Evolutionary conservation across 2,888 invertebrate genomes (phyloP).

Genomic region (Blomia tropicalis): DNA sequence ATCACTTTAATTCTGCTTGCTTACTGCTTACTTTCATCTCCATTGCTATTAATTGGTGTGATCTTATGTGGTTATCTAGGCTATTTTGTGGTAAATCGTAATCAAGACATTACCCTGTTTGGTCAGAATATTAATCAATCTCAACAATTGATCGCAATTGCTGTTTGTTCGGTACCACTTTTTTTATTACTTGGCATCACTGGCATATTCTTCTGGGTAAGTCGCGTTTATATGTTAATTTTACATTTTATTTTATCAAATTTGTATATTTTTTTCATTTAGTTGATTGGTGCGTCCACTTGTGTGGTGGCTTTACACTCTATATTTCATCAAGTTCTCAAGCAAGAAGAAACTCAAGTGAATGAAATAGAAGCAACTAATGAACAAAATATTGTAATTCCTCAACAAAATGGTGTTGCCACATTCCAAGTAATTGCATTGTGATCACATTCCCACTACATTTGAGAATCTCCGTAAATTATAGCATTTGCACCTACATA

Average conservation of each 20-base stretch:
- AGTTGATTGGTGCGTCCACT: slow-evolving; percentile 2
- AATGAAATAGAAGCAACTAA: not conserved
- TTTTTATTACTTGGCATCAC: slow-evolving; percentile 2
- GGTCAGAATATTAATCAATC: not conserved
- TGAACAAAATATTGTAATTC: not conserved
- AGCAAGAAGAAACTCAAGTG: not conserved
- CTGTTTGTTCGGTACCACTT: not conserved
- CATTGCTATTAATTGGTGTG: not conserved
- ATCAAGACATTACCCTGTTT: not conserved
- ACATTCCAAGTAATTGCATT: not conserved
- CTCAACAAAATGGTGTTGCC: not conserved
- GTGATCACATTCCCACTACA: not conserved
- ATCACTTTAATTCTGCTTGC: not conserved
- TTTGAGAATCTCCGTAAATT: too few relatives aligned
- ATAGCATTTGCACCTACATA: too few relatives aligned
- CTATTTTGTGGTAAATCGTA: not conserved
- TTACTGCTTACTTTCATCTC: slow-evolving; percentile 3
- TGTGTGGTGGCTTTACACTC: not conserved
- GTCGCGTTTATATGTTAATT: not conserved
- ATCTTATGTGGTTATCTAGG: not conserved
- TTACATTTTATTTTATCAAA: not conserved
- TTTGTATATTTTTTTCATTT: not conserved
- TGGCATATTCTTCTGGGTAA: slow-evolving; percentile 12
- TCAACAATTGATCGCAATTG: not conserved
- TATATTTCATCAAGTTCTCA: not conserved